These are phyloP conservation scores for Fundulus diaphanus DNA, from an alignment of 2,797 vertebrate genomes.

Conservation along the genomic window DNA sequence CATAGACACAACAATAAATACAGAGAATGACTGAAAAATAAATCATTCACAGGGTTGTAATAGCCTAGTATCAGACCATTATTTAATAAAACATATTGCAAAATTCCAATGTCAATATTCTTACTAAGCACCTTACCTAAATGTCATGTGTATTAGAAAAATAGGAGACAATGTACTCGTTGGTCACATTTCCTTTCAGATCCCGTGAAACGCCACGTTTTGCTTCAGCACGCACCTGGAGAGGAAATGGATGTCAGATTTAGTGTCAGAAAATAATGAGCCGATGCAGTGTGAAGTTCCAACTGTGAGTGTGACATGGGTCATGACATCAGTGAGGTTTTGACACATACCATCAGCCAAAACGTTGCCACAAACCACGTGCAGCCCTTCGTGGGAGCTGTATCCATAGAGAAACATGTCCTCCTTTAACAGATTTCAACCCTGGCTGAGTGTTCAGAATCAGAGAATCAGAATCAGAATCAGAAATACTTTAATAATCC, in stretches of 20 bases:
- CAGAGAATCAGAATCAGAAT: too few relatives aligned
- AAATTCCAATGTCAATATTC: not conserved
- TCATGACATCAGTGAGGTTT: not conserved
- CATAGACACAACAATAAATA: not conserved
- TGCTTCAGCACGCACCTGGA: not conserved
- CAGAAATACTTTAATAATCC: too few relatives aligned
- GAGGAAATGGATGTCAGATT: not conserved
- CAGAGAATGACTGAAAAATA: not conserved
- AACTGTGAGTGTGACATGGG: slow-evolving; percentile 6
- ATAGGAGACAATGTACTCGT: not conserved
- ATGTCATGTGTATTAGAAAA: not conserved
- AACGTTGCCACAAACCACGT: not conserved
- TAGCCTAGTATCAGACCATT: not conserved
- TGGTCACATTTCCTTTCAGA: not conserved
- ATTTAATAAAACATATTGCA: not conserved
- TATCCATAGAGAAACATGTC: not conserved
- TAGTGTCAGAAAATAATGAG: not conserved
- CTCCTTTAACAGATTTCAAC: not conserved
- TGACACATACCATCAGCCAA: not conserved
- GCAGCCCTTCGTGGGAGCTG: not conserved
- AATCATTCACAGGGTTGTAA: not conserved
- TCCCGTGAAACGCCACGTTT: not conserved
- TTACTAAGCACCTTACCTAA: not conserved
- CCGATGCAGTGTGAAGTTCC: not conserved
- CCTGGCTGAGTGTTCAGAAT: not conserved